phyloP scores from a whole-genome alignment of 2,797 vertebrate species.

The Spheniscus humboldti region DNA sequence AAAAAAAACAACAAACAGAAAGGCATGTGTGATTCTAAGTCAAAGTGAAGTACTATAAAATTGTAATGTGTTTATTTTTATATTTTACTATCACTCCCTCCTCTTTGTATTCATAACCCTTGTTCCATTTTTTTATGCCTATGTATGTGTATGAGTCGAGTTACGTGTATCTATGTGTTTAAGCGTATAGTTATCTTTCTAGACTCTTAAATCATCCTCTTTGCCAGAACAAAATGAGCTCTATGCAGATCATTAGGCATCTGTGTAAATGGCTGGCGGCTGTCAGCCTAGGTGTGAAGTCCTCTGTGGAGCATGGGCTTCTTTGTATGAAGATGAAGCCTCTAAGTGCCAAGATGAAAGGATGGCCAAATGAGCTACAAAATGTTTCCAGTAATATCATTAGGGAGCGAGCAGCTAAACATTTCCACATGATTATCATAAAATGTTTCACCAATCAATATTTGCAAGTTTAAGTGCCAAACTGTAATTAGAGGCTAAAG shows the following conservation, averaged over 20 bases:
- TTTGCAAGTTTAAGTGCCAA: not conserved
- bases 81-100: not conserved
- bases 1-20: not conserved
- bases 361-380: not conserved
- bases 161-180: not conserved
- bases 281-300: not conserved
- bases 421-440: not conserved
- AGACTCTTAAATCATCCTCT: not conserved
- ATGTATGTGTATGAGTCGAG: not conserved
- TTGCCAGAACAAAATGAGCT: not conserved
- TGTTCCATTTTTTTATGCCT: not conserved
- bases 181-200: not conserved
- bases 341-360: not conserved
- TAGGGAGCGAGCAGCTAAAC: not conserved
- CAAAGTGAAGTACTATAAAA: not conserved
- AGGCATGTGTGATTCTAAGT: not conserved
- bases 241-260: not conserved
- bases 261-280: not conserved
- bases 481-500: not conserved
- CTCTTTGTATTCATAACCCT: not conserved
- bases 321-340: not conserved
- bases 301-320: not conserved
- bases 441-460: conserved; percentile 6
- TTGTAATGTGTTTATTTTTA: not conserved
- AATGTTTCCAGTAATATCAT: not conserved